A percentile compares a stretch with the other conserved stretches of the same genome.
phyloP scores from a whole-genome alignment of 2,797 vertebrate species.

The Morelia viridis region DNA sequence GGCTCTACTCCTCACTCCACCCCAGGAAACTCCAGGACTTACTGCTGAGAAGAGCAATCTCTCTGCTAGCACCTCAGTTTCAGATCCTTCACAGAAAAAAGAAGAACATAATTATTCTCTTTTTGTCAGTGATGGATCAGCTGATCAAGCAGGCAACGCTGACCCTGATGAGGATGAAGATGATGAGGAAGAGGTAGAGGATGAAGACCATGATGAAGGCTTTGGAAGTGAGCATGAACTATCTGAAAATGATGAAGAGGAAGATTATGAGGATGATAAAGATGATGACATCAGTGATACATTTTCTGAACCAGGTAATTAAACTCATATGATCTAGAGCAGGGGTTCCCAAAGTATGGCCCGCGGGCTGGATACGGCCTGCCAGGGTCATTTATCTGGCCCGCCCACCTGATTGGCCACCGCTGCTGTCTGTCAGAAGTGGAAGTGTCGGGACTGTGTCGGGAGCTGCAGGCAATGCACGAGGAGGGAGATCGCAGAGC shows the following conservation, averaged over 20 bases:
- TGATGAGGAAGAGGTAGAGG: constrained; percentile 87
- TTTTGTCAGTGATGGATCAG: constrained; percentile 85
- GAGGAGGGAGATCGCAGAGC: too few species aligned
- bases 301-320: constrained; percentile 95
- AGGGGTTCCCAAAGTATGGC: too few species aligned
- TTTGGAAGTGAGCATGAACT: constrained; percentile 97
- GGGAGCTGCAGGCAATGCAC: too few species aligned
- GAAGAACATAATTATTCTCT: constrained; percentile 99
- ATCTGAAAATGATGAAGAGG: constrained; percentile 86
- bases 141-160: constrained; percentile 79
- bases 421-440: too few species aligned
- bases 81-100: constrained; percentile 86
- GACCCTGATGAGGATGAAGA: constrained; percentile 83
- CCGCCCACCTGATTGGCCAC: too few species aligned
- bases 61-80: constrained; percentile 73
- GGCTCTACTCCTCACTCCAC: constrained; percentile 76
- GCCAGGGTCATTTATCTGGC: too few species aligned
- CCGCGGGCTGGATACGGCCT: too few species aligned
- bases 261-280: constrained; percentile 84
- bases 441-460: too few species aligned
- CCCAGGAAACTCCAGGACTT: constrained; percentile 68
- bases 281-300: constrained; percentile 92
- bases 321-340: not conserved
- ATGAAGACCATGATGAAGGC: constrained; percentile 96
- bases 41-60: constrained; percentile 71